Conservation (phyloP, 2,797 vertebrate species). For the Chelon auratus region DNA sequence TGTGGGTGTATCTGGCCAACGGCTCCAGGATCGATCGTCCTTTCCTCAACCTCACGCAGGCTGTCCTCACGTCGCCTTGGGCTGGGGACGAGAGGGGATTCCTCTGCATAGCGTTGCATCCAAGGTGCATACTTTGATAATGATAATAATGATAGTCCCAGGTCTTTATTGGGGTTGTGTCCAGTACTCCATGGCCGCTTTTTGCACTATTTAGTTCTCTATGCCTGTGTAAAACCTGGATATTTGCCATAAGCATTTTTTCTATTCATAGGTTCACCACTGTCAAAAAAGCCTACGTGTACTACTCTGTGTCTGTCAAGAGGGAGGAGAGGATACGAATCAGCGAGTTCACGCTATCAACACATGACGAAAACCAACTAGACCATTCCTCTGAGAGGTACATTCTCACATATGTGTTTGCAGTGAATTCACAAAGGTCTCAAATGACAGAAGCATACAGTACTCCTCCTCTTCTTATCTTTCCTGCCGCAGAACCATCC, state of each 20-base stretch:
- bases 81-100: slow-evolving; percentile 88
- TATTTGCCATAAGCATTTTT: neutral
- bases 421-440: neutral
- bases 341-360: slow-evolving; percentile 85
- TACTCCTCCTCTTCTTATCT: neutral
- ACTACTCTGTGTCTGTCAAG: slow-evolving; percentile 86
- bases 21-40: slow-evolving; percentile 87
- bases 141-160: neutral
- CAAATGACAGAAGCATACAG: neutral
- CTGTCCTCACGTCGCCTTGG: slow-evolving; percentile 88
- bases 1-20: slow-evolving; percentile 87
- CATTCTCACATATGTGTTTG: neutral
- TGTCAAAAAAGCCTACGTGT: slow-evolving; percentile 87
- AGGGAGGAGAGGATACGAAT: slow-evolving; percentile 86
- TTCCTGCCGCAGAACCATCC: slow-evolving; percentile 77
- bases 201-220: slow-evolving; percentile 1
- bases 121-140: slow-evolving; percentile 65
- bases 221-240: neutral
- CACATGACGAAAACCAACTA: slow-evolving; percentile 83
- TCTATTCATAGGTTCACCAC: slow-evolving; percentile 62
- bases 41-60: slow-evolving; percentile 87
- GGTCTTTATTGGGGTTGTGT: neutral
- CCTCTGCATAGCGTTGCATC: slow-evolving; percentile 87
- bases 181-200: neutral
- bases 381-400: slow-evolving; percentile 88